Evolutionary conservation across 35 echinoderm and acorn worm species (phyloP), one percentile per base, ranked within the genome.

Genomic region (Heliocidaris erythrogramma): DNA sequence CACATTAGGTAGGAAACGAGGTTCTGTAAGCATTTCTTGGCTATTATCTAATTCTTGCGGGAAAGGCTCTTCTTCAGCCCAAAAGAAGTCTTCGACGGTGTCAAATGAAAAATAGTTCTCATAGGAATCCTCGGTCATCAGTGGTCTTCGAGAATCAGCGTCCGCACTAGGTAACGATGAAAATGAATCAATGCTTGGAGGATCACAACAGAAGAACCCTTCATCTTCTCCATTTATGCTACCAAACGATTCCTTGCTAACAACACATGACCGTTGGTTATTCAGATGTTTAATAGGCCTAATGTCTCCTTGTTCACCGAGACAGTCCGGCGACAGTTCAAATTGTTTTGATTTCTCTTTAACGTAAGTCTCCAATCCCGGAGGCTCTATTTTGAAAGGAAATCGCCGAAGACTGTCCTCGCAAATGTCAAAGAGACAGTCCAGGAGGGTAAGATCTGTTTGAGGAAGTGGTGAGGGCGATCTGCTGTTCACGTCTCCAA

Each of bases 161-260:
- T 78, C 65, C 1, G 14, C 65, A 18, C 65, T 78, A 5, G 65
- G 21, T 7, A 78, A 78, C 27, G 65, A n/a, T 18, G 18, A 17
- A n/a, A n/a, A 7, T 78, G 65, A 78, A 17, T 78, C 65, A n/a
- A 17, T 18, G 65, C 65, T 78, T 2, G 14, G 18, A n/a, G 65
- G 8, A 27, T 78, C 65, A 78, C 65, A 78, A 27, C 65, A 78
- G 65, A 78, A 78, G 65, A n/a, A 32, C 60, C 94, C 49, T 85
- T 94, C 94, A 18, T 42, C 94, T 31, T 49, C 49, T 86, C 84
- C 31, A 60, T 56, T 89, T 35, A 56, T 94, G 21, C 18, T 49
- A 13, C 48, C 48, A 89, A 94, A 89, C 49, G 88, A 52, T 59
- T 94, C 31, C 85, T 88, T 88, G 85, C 48, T n/a, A 30, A 29